Percentiles rank a stretch among this genome's conserved stretches.
These are phyloP conservation scores for Stomatorhinus walkeri DNA, from an alignment of 2,797 vertebrate species.

Conservation along the genomic window DNA sequence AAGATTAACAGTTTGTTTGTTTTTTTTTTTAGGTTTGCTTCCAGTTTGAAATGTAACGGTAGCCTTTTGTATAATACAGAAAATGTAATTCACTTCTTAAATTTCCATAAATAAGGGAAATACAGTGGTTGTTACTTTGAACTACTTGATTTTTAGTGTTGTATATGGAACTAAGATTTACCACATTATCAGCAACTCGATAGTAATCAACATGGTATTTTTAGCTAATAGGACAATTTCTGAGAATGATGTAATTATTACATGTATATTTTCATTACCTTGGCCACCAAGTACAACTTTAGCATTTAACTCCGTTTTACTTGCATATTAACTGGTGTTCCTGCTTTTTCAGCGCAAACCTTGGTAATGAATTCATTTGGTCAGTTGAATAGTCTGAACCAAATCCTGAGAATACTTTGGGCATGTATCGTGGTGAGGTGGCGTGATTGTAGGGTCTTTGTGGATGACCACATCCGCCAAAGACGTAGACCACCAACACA, in stretches of 20 bases:
- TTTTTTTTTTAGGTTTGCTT: not conserved
- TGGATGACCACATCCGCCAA: not conserved
- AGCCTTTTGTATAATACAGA: not conserved
- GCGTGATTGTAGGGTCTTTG: not conserved
- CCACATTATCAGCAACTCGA: not conserved
- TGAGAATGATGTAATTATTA: not conserved
- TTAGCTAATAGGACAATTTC: not conserved
- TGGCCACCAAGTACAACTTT: not conserved
- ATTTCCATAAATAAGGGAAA: not conserved
- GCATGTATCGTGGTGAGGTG: not conserved
- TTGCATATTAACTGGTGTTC: not conserved
- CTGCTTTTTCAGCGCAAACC: not conserved
- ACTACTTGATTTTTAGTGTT: not conserved
- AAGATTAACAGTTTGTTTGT: not conserved
- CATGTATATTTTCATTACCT: not conserved
- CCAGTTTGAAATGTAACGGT: not conserved
- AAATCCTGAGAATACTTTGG: not conserved
- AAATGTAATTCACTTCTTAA: not conserved
- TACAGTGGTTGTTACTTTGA: not conserved
- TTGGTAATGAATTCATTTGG: not conserved
- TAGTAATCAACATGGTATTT: not conserved
- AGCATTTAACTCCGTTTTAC: not conserved
- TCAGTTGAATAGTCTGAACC: not conserved
- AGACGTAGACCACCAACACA: not conserved
- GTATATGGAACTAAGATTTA: not conserved